Evolutionary conservation across 2,888 invertebrate genomes (phyloP).

Genomic region (Agrilus biguttatus): DNA sequence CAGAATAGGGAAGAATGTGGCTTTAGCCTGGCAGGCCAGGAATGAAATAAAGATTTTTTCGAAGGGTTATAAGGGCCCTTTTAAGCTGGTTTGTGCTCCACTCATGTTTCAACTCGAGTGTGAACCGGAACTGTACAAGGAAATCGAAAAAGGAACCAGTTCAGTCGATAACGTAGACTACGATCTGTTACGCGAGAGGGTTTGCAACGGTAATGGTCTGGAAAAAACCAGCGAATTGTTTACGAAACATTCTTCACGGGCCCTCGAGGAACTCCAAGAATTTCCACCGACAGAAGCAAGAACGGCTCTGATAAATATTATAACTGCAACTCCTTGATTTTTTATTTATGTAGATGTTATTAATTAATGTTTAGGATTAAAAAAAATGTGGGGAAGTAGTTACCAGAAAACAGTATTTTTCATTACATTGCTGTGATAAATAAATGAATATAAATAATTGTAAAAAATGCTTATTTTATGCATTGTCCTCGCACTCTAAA

Average conservation of each 20-base stretch:
- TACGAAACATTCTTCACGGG: conserved; percentile 53
- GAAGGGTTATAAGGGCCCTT: conserved; percentile 28
- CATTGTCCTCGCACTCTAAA: no score
- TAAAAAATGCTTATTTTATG: no score
- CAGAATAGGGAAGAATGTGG: conserved; percentile 76
- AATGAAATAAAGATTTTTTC: conserved; percentile 53
- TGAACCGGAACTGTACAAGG: conserved; percentile 48
- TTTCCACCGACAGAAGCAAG: conserved; percentile 69
- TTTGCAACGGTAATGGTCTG: conserved; percentile 47
- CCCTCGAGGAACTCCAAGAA: conserved; percentile 53
- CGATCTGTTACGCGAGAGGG: conserved; percentile 29
- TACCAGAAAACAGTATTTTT: no score
- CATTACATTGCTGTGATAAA: no score
- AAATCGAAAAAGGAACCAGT: conserved; percentile 46
- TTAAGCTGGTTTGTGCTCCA: conserved; percentile 66
- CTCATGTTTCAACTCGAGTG: conserved; percentile 65
- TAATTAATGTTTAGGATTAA: no score
- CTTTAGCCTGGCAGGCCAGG: conserved; percentile 68
- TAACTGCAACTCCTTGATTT: conserved; percentile 40
- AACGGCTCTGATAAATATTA: conserved; percentile 68
- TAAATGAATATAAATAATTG: no score
- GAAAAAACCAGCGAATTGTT: conserved; percentile 55
- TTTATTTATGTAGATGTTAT: no score
- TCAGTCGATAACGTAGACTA: conserved; percentile 48
- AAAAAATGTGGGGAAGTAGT: no score